Base-by-base conservation (phyloP, 2,888 invertebrate genomes). In the Drosophila helvetica region DNA sequence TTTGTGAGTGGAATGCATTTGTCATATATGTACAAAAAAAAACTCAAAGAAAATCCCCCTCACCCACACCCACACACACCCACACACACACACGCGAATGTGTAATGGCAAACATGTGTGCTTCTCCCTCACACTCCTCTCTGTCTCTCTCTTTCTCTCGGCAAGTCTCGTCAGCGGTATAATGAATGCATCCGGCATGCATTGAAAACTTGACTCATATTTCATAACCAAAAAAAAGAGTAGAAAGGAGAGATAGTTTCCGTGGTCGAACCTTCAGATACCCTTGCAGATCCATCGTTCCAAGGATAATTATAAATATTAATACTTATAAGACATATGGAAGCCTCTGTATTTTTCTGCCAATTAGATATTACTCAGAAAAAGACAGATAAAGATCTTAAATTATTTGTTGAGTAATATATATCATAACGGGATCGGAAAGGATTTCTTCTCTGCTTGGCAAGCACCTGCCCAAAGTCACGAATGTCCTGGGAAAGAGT, bases 101-200 rank as follows among this genome's bases (percentile, higher is more conserved):
- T 74, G 79, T 78, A 80, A 77, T 72, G 65, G 74, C 69, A 71
- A 60, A 79, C 80, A 86, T 76, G 75, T 71, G 82, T 78, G 68
- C 77, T 72, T 70, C 74, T 74, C 64, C 7, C 47, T 50, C 59
- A 10, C 51, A 15, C 77, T 72, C 70, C 74, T 74, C 48, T 1
- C 47, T 27, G 10, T 52, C 18, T 38, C 47, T 7, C 18, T 43
- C 27, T 12, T 7, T 27, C 17, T 38, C 62, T 9, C 55, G 15
- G 53, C 12, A 27, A 74, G 55, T 25, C 68, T 87, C 89, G 89
- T 85, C 85, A 89, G 74, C 86, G 75, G 86, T 86, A 71, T 71
- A 85, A 89, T 87, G 89, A 87, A 86, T 89, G 89, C 88, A 89
- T 87, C 86, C 86, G 86, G 88, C 80, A 88, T 89, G 86, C 86